Conservation (phyloP, 2,888 invertebrate genomes). For the Acronicta psi region DNA sequence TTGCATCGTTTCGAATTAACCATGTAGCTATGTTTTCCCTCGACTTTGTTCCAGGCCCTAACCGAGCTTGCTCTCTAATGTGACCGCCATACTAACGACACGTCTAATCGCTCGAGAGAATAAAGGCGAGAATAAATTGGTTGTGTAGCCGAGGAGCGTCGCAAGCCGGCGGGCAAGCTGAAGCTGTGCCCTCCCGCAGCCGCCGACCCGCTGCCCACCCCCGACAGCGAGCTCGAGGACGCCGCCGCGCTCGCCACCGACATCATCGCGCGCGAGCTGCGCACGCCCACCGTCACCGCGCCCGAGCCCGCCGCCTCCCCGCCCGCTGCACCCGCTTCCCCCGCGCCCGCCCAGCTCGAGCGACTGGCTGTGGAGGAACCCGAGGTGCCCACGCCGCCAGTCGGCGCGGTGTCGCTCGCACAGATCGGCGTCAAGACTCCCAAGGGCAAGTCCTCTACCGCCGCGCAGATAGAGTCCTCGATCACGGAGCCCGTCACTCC, state of each 20-base stretch:
- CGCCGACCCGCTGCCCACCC: slow-evolving; percentile 82
- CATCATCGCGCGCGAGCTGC: slow-evolving; percentile 85
- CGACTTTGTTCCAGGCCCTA: slow-evolving; percentile 90
- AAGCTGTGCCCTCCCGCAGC: slow-evolving; percentile 78
- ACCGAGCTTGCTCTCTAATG: slow-evolving; percentile 90
- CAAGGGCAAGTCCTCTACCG: slow-evolving; percentile 75
- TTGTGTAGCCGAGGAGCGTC: slow-evolving; percentile 88
- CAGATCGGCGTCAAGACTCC: slow-evolving; percentile 82
- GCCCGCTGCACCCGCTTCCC: slow-evolving; percentile 55
- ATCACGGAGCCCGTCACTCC: slow-evolving; percentile 65
- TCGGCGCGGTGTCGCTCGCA: slow-evolving; percentile 85
- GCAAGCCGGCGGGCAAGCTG: slow-evolving; percentile 83
- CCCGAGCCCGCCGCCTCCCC: slow-evolving; percentile 66
- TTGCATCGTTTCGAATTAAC: slow-evolving; percentile 86
- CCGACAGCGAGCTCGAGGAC: slow-evolving; percentile 87
- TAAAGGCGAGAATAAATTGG: slow-evolving; percentile 83
- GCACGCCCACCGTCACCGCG: slow-evolving; percentile 72
- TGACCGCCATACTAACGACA: slow-evolving; percentile 89
- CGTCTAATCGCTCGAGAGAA: slow-evolving; percentile 85
- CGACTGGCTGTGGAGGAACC: slow-evolving; percentile 75
- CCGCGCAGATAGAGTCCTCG: slow-evolving; percentile 82
- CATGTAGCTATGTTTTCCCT: slow-evolving; percentile 86
- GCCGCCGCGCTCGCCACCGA: slow-evolving; percentile 83
- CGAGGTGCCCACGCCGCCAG: slow-evolving; percentile 85
- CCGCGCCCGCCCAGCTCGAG: slow-evolving; percentile 42